A percentile compares a stretch with the other conserved stretches of the same genome.
phyloP scores from a whole-genome alignment of 2,888 invertebrate genomes.

The Eupithecia abbreviata region DNA sequence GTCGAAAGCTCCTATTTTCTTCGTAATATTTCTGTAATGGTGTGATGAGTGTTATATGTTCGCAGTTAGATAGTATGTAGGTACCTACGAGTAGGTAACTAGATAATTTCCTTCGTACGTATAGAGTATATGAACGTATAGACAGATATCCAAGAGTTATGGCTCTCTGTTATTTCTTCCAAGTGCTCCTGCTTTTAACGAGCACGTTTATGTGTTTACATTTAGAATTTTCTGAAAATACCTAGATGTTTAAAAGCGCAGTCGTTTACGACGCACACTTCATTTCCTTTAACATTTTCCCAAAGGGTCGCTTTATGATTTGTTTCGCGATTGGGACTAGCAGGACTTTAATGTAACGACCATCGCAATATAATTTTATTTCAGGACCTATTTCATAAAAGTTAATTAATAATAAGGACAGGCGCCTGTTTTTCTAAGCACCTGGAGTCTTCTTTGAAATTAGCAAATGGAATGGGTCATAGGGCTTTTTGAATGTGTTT shows the following conservation, averaged over 20 bases:
- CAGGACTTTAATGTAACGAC: constrained; percentile 2
- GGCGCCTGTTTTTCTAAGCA: background rate
- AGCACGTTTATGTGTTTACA: constrained; percentile 55
- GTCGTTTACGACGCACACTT: constrained; percentile 47
- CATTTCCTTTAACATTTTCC: constrained; percentile 40
- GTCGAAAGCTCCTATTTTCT: background rate
- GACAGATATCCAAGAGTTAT: constrained; percentile 42
- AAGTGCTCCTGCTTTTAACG: constrained; percentile 49
- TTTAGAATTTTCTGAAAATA: constrained; percentile 52
- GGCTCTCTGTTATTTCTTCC: constrained; percentile 44
- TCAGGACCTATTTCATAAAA: constrained; percentile 7
- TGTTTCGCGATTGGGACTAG: constrained; percentile 8
- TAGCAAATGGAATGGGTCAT: background rate
- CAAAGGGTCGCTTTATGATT: constrained; percentile 12
- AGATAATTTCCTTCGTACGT: background rate
- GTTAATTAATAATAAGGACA: constrained; percentile 4
- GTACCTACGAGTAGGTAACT: too few relatives aligned
- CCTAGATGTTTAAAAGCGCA: constrained; percentile 46
- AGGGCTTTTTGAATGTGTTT: background rate
- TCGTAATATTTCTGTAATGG: background rate
- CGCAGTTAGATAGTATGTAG: background rate
- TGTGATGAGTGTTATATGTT: background rate
- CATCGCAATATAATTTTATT: constrained; percentile 15
- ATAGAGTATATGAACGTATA: constrained; percentile 33
- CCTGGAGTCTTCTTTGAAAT: background rate